Percentiles rank a stretch among this genome's conserved stretches.
phyloP scores from a whole-genome alignment of 92 coral and sea anemone species.

The Blastomussa wellsi region DNA sequence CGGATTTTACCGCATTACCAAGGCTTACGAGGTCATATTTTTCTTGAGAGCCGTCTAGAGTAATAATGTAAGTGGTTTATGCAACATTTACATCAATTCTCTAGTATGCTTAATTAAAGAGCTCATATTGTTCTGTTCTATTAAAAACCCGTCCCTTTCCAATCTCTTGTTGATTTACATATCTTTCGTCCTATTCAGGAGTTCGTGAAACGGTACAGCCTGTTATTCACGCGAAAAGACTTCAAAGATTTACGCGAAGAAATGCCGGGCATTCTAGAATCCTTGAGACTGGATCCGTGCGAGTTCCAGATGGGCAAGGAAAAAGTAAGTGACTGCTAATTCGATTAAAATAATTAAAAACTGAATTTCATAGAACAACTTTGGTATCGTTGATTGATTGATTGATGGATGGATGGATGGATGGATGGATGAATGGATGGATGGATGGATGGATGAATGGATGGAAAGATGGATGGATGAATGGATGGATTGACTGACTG shows the following conservation, averaged over 20 bases:
- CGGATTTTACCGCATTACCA: background rate
- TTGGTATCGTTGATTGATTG: background rate
- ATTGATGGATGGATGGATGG: background rate
- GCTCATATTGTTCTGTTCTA: background rate
- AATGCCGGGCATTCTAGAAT: conserved; percentile 63
- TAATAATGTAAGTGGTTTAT: background rate
- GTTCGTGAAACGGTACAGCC: conserved; percentile 80
- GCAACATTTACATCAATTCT: background rate
- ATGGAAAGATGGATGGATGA: too few relatives aligned
- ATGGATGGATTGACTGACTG: background rate
- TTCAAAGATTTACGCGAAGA: conserved; percentile 55
- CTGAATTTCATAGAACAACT: background rate
- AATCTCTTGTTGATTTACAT: background rate
- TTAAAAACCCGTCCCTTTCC: background rate
- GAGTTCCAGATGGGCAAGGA: conserved; percentile 86
- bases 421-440: too few relatives aligned
- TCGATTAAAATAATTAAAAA: background rate
- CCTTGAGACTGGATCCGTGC: conserved; percentile 72
- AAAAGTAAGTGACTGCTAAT: conserved; percentile 57
- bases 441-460: too few relatives aligned
- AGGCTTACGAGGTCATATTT: background rate
- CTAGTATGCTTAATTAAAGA: background rate
- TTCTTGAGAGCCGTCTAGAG: background rate
- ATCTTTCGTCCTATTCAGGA: conserved; percentile 50
- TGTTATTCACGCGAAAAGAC: conserved; percentile 75